Evolutionary conservation across 1,140 invertebrate species (phyloP).

Genomic region (Popillia japonica): DNA sequence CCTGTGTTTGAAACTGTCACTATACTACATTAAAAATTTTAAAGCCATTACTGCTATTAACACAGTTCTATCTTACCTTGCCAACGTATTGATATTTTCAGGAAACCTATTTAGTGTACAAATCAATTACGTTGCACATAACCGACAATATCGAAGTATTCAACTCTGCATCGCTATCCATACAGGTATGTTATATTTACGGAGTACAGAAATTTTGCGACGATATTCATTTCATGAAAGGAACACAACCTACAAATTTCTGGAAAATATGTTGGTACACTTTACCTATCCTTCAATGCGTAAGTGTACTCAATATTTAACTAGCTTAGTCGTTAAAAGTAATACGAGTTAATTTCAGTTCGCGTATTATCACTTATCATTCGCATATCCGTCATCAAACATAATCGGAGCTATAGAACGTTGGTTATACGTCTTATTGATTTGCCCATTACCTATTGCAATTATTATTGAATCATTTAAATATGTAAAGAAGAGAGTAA

Average conservation of each 20-base stretch:
- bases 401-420: not conserved
- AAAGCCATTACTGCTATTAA: not conserved
- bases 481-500: not conserved
- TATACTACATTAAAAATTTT: not conserved
- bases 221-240: constrained; percentile 37
- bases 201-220: constrained; percentile 36
- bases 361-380: not conserved
- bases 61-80: not conserved
- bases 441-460: not conserved
- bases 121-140: not conserved
- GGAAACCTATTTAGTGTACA: constrained; percentile 3
- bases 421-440: not conserved
- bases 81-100: not conserved
- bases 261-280: constrained; percentile 38
- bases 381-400: not conserved
- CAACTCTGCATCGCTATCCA: not conserved
- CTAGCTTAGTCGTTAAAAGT: not conserved
- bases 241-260: constrained; percentile 35
- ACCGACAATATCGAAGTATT: not conserved
- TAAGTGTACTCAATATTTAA: not conserved
- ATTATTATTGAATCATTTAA: not conserved
- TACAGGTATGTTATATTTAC: constrained; percentile 37
- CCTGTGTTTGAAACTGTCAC: too few relatives aligned
- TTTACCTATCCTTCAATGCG: not conserved
- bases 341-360: not conserved